phyloP scores from a whole-genome alignment of 30 jellyfish, hydroid and myxozoan species.

The Aurelia sp. region DNA sequence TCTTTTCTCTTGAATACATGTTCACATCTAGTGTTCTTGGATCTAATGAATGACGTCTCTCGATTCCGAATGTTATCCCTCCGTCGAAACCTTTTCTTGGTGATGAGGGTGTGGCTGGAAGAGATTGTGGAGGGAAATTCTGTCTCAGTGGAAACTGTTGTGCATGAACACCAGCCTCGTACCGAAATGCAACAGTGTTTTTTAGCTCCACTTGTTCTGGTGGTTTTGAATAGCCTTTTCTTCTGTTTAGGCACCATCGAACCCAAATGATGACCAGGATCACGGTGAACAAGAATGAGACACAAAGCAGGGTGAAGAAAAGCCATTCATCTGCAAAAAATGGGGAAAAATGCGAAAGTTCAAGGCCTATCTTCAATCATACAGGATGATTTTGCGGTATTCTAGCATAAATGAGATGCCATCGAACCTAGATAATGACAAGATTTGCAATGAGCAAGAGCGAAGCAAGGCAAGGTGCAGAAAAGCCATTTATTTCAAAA shows the following conservation, averaged over 20 bases:
- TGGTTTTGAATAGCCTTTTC: not conserved
- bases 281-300: slow-evolving; percentile 44
- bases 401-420: no score
- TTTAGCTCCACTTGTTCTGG: slow-evolving; percentile 49
- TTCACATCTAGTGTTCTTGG: slow-evolving; percentile 76
- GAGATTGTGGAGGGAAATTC: slow-evolving; percentile 38
- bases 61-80: not conserved
- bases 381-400: no score
- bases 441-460: no score
- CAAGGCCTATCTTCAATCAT: no score
- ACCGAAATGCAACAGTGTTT: slow-evolving; percentile 51
- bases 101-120: slow-evolving; percentile 58
- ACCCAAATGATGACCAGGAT: slow-evolving; percentile 41
- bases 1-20: slow-evolving; percentile 75
- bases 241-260: slow-evolving; percentile 69
- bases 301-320: slow-evolving; percentile 44
- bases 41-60: slow-evolving; percentile 73
- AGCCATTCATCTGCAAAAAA: slow-evolving; percentile 58
- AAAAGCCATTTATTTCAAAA: no score
- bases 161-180: slow-evolving; percentile 58
- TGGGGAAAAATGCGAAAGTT: not conserved
- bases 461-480: no score
- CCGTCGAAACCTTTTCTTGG: slow-evolving; percentile 17
- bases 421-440: no score
- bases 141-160: slow-evolving; percentile 70